Evolutionary conservation across 2,888 invertebrate genomes (phyloP).

Genomic region (Amorpha juglandis): DNA sequence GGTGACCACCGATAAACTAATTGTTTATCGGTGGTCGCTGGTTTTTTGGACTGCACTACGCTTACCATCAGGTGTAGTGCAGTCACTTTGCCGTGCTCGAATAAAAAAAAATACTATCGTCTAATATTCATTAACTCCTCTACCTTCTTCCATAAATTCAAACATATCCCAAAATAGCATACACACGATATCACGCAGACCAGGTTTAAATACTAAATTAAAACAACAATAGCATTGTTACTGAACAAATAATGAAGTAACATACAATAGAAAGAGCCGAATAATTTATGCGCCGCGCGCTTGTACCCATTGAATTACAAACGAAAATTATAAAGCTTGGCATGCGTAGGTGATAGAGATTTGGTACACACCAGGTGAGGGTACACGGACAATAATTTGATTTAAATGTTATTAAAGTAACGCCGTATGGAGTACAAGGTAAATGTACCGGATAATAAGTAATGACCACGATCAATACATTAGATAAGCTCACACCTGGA

Average conservation of each 20-base stretch:
- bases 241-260: slow-evolving; percentile 25
- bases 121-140: too few relatives aligned
- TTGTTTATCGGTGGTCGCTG: too few relatives aligned
- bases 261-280: slow-evolving; percentile 21
- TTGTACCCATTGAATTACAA: slow-evolving; percentile 26
- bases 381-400: background rate
- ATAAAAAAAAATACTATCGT: too few relatives aligned
- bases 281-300: slow-evolving; percentile 25
- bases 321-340: slow-evolving; percentile 28
- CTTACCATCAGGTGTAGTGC: too few relatives aligned
- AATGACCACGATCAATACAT: too few relatives aligned
- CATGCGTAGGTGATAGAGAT: slow-evolving; percentile 6
- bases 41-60: too few relatives aligned
- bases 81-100: too few relatives aligned
- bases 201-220: slow-evolving; percentile 22
- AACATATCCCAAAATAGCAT: background rate
- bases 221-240: slow-evolving; percentile 26
- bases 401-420: too few relatives aligned
- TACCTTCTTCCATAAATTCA: background rate
- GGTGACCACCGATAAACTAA: too few relatives aligned
- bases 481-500: too few relatives aligned
- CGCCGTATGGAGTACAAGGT: too few relatives aligned
- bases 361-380: background rate
- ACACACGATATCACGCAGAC: background rate
- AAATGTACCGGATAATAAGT: too few relatives aligned